Conservation (phyloP, 2,888 invertebrate species). For the Cephus runcator region DNA sequence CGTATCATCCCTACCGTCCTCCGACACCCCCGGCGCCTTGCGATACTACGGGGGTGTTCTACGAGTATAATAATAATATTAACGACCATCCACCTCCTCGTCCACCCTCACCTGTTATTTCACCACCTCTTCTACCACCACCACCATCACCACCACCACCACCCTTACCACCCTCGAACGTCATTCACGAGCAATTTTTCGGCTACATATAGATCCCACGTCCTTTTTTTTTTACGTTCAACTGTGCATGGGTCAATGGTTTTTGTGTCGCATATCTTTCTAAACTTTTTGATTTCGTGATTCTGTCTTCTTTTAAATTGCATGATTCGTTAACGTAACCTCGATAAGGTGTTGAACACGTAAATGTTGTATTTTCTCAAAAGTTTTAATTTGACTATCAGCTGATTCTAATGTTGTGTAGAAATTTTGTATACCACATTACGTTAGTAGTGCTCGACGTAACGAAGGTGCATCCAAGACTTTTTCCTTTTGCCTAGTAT, state of each 20-base stretch:
- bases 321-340: background rate
- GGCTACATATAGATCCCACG: slow-evolving; percentile 56
- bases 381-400: no score
- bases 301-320: background rate
- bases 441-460: background rate
- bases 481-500: background rate
- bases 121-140: slow-evolving; percentile 61
- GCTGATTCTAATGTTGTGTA: background rate
- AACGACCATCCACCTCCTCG: slow-evolving; percentile 39
- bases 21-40: slow-evolving; percentile 52
- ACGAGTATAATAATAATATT: slow-evolving; percentile 57
- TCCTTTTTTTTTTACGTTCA: background rate
- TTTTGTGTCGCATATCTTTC: background rate
- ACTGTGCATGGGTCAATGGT: background rate
- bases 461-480: background rate
- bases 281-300: background rate
- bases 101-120: slow-evolving; percentile 67
- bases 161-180: slow-evolving; percentile 66
- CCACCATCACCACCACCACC: slow-evolving; percentile 57
- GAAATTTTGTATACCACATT: background rate
- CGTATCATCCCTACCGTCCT: slow-evolving; percentile 64
- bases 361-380: background rate
- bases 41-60: slow-evolving; percentile 34
- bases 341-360: background rate
- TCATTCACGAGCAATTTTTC: slow-evolving; percentile 70